Base-by-base conservation (phyloP, 2,113 vertebrate species). In the Pao palembangensis region DNA sequence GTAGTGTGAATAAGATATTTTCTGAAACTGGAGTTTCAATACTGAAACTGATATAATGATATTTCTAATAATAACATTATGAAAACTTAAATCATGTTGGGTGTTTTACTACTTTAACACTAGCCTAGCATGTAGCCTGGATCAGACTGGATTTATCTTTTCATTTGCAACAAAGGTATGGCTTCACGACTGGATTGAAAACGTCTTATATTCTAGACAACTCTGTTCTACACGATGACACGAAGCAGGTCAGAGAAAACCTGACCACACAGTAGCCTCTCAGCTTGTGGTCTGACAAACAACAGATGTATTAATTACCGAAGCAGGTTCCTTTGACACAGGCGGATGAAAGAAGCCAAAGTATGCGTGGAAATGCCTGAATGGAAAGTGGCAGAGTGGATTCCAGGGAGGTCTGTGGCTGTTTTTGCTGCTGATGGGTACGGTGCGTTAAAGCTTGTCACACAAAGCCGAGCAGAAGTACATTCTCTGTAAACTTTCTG, bases 401-500 rank as follows among this genome's bases (percentile, higher is more conserved):
- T 90, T 89, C 88, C 88, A 85, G 88, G 91, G 90, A 91, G 91
- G 90, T 91, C 91, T 77, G 73, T 3, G 80, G 84, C 77, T 91
- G 88, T 89, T 90, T 28, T 90, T 86, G 76, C 71, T 61, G 75
- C 84, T 90, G 89, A 91, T 86, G 87, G 89, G 82, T 87, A 88
- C 61, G 88, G 75, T 90, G 90, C 78, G 89, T 88, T 91, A 88
- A 89, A 90, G 81, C 85, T 89, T 92, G 91, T 92, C 91, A 92
- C 88, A 91, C 90, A 91, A 90, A 87, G 76, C 81, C 78, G 72
- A 47, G 79, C 88, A 90, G 85, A 89, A 90, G 89, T 88, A 91
- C 88, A 91, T 85, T 88, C 88, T 86, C 86, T 92, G 84, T 91
- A 92, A 91, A 92, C 91, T 90, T 91, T 91, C 88, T 82, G 73